A percentile compares a stretch with the other conserved stretches of the same genome.
These are phyloP conservation scores for Rhingia campestris DNA, from an alignment of 2,888 invertebrate genomes.

Conservation along the genomic window DNA sequence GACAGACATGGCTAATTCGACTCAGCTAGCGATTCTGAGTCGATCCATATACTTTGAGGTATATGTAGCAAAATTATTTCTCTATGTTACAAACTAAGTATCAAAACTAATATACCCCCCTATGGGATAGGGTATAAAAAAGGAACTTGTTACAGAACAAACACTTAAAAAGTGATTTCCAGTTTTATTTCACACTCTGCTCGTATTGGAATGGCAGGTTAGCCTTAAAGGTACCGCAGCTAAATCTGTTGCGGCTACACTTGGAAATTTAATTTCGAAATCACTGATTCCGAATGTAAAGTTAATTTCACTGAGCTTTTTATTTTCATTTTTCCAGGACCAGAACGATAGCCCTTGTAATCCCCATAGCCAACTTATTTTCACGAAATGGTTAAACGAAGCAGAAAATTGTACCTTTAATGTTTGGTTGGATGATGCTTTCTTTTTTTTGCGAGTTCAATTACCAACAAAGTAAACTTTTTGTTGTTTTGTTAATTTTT, in stretches of 20 bases:
- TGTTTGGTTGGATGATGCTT: slow-evolving; percentile 9
- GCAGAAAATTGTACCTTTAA: slow-evolving; percentile 41
- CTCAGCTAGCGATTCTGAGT: no score
- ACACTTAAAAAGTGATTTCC: no score
- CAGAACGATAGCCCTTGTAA: neutral
- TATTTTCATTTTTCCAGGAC: slow-evolving; percentile 27
- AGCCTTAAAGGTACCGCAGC: slow-evolving; percentile 35
- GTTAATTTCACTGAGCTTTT: slow-evolving; percentile 46
- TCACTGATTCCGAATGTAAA: slow-evolving; percentile 51
- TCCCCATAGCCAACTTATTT: slow-evolving; percentile 4
- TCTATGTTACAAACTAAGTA: no score
- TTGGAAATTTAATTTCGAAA: slow-evolving; percentile 49
- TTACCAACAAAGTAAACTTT: slow-evolving; percentile 20
- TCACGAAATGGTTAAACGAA: slow-evolving; percentile 45
- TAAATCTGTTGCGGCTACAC: slow-evolving; percentile 38
- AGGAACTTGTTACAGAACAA: no score
- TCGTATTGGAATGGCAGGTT: slow-evolving; percentile 9
- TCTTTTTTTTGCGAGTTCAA: neutral
- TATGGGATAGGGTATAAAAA: no score
- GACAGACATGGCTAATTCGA: no score
- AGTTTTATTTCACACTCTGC: no score
- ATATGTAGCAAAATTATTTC: no score
- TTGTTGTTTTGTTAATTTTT: neutral
- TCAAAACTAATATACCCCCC: no score
- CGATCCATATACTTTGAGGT: no score